Percentiles rank a stretch among this genome's conserved stretches.
These are phyloP conservation scores for Eulemur rubriventer DNA, from an alignment of 2,797 vertebrate genomes.

Conservation along the genomic window DNA sequence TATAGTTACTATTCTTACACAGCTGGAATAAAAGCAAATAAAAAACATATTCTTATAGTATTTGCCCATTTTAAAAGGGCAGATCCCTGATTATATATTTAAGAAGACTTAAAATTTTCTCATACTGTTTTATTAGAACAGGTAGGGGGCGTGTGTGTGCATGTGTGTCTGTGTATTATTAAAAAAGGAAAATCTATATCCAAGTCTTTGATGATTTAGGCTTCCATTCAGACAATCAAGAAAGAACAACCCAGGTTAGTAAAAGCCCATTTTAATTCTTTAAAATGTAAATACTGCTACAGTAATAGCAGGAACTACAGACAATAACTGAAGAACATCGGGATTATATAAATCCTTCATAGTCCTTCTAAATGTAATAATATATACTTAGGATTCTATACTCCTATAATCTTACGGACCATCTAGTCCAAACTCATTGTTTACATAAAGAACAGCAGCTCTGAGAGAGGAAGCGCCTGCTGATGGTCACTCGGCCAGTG, in stretches of 20 bases:
- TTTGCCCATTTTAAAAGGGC: constrained; percentile 38
- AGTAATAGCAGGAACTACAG: background rate
- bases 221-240: background rate
- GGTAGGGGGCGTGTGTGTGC: background rate
- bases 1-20: background rate
- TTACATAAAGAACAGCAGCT: background rate
- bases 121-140: constrained; percentile 35
- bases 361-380: constrained; percentile 7
- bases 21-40: constrained; percentile 50
- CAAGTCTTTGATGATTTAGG: background rate
- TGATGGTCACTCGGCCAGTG: background rate
- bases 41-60: constrained; percentile 14
- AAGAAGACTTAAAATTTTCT: constrained; percentile 41
- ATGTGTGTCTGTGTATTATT: background rate
- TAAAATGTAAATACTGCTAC: constrained; percentile 40
- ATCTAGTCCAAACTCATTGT: constrained; percentile 7
- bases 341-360: constrained; percentile 42
- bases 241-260: constrained; percentile 7
- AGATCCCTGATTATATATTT: constrained; percentile 25
- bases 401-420: constrained; percentile 24
- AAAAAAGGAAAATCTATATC: constrained; percentile 41
- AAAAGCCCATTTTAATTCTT: constrained; percentile 45
- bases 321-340: constrained; percentile 44
- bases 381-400: background rate
- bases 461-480: background rate